Percentiles rank a stretch among this genome's conserved stretches.
phyloP scores from a whole-genome alignment of 1,140 invertebrate species.

The Wasmannia auropunctata region DNA sequence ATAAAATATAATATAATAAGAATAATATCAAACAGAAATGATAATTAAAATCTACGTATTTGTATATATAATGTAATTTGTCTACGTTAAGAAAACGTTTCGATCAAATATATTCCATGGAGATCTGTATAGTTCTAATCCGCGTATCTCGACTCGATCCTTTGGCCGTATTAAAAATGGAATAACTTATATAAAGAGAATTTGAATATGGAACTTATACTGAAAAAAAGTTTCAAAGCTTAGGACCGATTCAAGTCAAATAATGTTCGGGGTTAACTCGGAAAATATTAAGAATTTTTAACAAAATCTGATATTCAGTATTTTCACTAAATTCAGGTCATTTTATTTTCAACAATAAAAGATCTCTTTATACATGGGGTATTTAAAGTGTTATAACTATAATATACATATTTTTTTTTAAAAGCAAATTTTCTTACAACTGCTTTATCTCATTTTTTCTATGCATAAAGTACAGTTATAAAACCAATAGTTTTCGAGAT shows the following conservation, averaged over 20 bases:
- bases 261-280: neutral
- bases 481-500: no score
- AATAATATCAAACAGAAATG: neutral
- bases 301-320: neutral
- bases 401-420: no score
- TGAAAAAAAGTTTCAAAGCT: neutral
- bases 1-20: slow-evolving; percentile 9
- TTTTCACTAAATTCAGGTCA: neutral
- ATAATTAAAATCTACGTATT: neutral
- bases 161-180: neutral
- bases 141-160: neutral
- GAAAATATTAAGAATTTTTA: neutral
- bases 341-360: neutral
- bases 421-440: no score
- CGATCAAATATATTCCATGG: neutral
- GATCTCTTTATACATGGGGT: neutral
- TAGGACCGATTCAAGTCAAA: neutral
- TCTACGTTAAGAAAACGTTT: slow-evolving; percentile 1
- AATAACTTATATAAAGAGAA: neutral
- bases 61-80: neutral
- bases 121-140: neutral
- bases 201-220: neutral
- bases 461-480: no score
- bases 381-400: no score
- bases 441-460: no score